phyloP scores from a whole-genome alignment of 2,888 invertebrate genomes.

The Erebia aethiops region DNA sequence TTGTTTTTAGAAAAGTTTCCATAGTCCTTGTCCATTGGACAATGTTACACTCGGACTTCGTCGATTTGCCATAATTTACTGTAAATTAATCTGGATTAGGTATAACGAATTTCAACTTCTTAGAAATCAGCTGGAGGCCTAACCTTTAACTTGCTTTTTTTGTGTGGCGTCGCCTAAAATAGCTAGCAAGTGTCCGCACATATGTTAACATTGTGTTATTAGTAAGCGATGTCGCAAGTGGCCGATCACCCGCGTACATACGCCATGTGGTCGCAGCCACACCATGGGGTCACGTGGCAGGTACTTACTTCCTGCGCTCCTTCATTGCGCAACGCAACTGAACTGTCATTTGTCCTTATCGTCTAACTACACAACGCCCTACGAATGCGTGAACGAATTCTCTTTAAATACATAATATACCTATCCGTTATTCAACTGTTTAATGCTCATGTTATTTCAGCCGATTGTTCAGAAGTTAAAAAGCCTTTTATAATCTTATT shows the following conservation, averaged over 20 bases:
- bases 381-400: constrained; percentile 26
- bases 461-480: constrained; percentile 20
- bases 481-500: neutral
- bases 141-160: constrained; percentile 56
- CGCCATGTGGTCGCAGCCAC: constrained; percentile 61
- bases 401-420: constrained; percentile 3
- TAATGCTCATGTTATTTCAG: constrained; percentile 17
- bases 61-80: neutral
- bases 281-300: constrained; percentile 67
- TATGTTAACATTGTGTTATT: constrained; percentile 63
- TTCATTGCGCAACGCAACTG: constrained; percentile 55
- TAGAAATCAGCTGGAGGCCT: constrained; percentile 51
- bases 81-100: neutral
- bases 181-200: constrained; percentile 57
- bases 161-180: constrained; percentile 46
- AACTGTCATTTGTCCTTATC: constrained; percentile 42
- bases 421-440: neutral
- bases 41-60: neutral
- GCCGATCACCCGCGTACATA: constrained; percentile 55
- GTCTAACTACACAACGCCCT: constrained; percentile 37
- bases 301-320: constrained; percentile 63
- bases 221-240: constrained; percentile 47
- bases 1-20: no score
- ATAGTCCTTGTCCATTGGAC: neutral
- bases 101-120: constrained; percentile 12